Evolutionary conservation across 2,113 vertebrate genomes (phyloP).

Genomic region (Prionailurus viverrinus): DNA sequence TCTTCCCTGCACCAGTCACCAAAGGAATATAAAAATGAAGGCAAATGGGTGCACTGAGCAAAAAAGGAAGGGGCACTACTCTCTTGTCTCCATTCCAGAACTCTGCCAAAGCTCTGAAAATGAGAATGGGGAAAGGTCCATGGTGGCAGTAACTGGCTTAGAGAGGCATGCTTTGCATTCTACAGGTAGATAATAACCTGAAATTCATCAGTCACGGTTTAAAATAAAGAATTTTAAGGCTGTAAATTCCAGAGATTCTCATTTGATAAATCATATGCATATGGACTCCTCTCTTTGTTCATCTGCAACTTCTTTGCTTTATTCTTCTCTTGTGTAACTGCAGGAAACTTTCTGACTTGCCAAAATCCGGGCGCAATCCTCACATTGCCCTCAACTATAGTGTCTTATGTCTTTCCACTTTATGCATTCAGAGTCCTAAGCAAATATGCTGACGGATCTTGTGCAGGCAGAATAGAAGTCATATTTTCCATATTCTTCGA

Average conservation of each 20-base stretch:
- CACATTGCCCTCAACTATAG: neutral
- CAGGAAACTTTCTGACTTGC: neutral
- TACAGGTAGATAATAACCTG: neutral
- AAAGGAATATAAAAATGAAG: neutral
- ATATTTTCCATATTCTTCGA: slow-evolving; percentile 1
- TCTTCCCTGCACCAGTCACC: neutral
- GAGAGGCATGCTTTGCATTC: slow-evolving; percentile 38
- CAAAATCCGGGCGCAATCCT: neutral
- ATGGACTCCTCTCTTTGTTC: neutral
- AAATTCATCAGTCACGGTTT: neutral
- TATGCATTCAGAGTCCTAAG: neutral
- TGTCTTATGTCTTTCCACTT: neutral
- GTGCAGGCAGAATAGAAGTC: neutral
- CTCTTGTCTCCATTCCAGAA: neutral
- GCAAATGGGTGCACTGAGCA: neutral
- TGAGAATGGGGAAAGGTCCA: neutral
- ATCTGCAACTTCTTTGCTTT: neutral
- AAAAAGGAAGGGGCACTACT: neutral
- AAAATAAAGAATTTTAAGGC: slow-evolving; percentile 28
- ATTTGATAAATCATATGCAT: neutral
- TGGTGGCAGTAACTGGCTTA: neutral
- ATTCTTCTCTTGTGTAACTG: slow-evolving; percentile 5
- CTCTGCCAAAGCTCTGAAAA: neutral
- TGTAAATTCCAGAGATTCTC: neutral
- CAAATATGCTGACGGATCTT: neutral